Conservation (phyloP, 2,113 vertebrate genomes). For the Actenoides hombroni region DNA sequence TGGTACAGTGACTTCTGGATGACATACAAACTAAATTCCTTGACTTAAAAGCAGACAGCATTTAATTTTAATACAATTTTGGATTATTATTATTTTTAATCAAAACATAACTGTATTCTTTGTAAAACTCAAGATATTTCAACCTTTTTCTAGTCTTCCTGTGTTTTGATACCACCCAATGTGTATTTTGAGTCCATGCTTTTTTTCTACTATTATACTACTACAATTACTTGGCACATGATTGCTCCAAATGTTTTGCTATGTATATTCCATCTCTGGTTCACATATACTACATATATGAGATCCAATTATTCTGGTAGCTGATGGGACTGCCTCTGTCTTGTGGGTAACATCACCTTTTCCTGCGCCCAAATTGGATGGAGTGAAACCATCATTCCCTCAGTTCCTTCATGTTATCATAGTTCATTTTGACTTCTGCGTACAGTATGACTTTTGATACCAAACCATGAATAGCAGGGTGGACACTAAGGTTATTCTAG, state of each 20-base stretch:
- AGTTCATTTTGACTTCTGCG: neutral
- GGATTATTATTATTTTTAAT: neutral
- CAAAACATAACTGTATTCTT: neutral
- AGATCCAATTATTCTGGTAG: conserved; percentile 17
- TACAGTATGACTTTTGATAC: neutral
- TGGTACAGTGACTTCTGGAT: neutral
- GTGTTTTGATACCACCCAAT: neutral
- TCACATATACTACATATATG: neutral
- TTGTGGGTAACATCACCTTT: conserved; percentile 27
- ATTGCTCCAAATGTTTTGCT: neutral
- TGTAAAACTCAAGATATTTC: neutral
- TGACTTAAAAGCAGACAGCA: neutral
- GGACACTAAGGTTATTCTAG: neutral
- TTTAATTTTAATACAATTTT: neutral
- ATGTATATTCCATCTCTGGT: neutral
- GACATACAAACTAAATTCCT: neutral
- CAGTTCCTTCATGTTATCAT: neutral
- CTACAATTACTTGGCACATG: neutral
- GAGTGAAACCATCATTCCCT: neutral
- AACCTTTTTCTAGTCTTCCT: neutral
- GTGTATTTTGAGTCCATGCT: neutral
- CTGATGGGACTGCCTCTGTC: neutral
- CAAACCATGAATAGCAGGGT: neutral
- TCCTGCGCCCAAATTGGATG: neutral
- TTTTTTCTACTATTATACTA: neutral